A percentile compares a stretch with the other conserved stretches of the same genome.
Evolutionary conservation across 2,797 vertebrate genomes (phyloP).

Genomic region (Dendrocincla fuliginosa): DNA sequence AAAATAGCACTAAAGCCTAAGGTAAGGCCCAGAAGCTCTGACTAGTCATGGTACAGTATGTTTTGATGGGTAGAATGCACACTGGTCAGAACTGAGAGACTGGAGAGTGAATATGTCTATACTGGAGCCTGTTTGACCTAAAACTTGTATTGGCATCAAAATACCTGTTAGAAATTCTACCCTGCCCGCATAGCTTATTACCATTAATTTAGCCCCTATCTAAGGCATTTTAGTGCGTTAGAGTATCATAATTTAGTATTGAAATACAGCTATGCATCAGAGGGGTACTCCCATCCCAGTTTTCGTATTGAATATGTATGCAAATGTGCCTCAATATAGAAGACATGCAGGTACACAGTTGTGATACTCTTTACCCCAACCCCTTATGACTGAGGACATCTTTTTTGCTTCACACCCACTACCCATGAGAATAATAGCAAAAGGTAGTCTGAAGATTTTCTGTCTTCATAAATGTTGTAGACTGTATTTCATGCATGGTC

Average conservation of each 20-base stretch:
- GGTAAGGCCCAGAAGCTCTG: conserved; percentile 36
- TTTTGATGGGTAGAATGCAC: neutral
- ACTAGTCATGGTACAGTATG: neutral
- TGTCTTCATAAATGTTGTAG: neutral
- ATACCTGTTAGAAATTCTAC: neutral
- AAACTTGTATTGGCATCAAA: neutral
- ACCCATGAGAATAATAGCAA: neutral
- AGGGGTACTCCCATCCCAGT: neutral
- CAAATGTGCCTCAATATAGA: neutral
- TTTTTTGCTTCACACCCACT: neutral
- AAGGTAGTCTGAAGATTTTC: neutral
- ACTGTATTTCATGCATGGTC: neutral
- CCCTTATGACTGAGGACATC: neutral
- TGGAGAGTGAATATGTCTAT: neutral
- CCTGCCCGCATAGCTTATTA: neutral
- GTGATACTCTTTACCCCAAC: neutral
- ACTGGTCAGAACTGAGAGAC: neutral
- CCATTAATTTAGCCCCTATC: neutral
- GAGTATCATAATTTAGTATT: neutral
- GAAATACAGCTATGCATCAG: neutral
- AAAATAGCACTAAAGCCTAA: neutral
- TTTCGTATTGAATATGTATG: neutral
- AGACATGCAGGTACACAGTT: neutral
- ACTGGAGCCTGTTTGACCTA: neutral
- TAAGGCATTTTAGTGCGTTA: neutral